Evolutionary conservation across 1,140 invertebrate species (phyloP), one percentile per base, ranked within the genome.

Genomic region (Sarcophaga peregrina): DNA sequence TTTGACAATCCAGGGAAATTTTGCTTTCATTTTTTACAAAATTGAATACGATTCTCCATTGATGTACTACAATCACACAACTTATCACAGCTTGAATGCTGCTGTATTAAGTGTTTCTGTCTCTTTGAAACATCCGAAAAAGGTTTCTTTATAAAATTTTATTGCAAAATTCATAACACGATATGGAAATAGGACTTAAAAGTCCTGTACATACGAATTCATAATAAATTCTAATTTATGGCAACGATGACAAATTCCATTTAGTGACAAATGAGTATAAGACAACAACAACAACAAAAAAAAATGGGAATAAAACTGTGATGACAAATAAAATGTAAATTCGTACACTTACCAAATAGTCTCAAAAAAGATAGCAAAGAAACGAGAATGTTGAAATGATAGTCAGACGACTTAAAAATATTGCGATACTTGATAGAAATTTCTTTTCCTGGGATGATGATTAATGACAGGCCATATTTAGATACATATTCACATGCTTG

Each of bases 291-390:
- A 37, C 1, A 37, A 37, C 37, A 25, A 25, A 72, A 10, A 72
- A 4, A 17, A 25, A 72, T 20, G 9, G 37, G 20, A 72, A 6
- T 9, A 20, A 72, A 17, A 20, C 20, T 20, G 0, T n/a, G 25
- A 52, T 78, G 75, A 78, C 75, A 78, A 78, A 78, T 78, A 78
- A 78, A 52, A 78, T 78, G 75, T 50, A 50, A 78, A 78, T 78
- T 78, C 47, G 25, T 50, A 20, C 75, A 78, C 75, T 78, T 78
- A 78, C 75, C 75, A 15, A 11, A 25, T 20, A 72, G 25, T 37
- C 25, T 4, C 25, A 4, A 37, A 37, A 37, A 37, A 37, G 25
- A 4, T n/a, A 58, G 54, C 13, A n/a, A 7, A 58, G 6, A n/a
- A 58, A 58, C 7, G 0, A 58, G 13, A 6, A 58, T 58, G 15